phyloP scores from a whole-genome alignment of 2,113 vertebrate genomes.

The Patagioenas fasciata region DNA sequence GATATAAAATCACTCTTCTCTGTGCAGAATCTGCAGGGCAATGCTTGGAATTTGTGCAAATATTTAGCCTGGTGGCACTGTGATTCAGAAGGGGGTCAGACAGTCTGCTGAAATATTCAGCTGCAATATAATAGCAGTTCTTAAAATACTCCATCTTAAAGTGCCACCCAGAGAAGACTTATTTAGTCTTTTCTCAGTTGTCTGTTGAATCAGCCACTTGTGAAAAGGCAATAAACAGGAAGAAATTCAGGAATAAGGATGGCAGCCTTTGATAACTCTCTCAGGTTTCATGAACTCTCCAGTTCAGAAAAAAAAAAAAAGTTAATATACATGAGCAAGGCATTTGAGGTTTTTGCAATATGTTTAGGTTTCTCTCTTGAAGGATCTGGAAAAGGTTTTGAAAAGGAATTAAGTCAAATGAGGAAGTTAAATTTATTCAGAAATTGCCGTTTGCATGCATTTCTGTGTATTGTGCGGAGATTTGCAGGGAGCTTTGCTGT shows the following conservation, averaged over 20 bases:
- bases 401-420: neutral
- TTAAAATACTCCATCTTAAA: slow-evolving; percentile 47
- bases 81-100: slow-evolving; percentile 24
- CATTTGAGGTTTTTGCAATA: neutral
- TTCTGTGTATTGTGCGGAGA: neutral
- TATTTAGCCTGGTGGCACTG: neutral
- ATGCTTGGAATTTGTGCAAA: slow-evolving; percentile 9
- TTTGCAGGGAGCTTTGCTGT: neutral
- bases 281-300: neutral
- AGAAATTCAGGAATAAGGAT: neutral
- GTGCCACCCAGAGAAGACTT: slow-evolving; percentile 10
- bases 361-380: slow-evolving; percentile 17
- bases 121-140: slow-evolving; percentile 36
- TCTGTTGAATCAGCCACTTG: slow-evolving; percentile 49
- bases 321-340: neutral
- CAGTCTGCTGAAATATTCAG: slow-evolving; percentile 14
- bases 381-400: neutral
- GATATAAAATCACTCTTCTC: neutral
- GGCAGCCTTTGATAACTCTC: neutral
- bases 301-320: neutral
- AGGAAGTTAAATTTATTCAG: neutral
- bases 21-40: neutral
- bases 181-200: slow-evolving; percentile 43
- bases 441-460: neutral
- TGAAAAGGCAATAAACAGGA: slow-evolving; percentile 11